Conservation (phyloP, 2,113 vertebrate genomes). For the Labeo rohita region DNA sequence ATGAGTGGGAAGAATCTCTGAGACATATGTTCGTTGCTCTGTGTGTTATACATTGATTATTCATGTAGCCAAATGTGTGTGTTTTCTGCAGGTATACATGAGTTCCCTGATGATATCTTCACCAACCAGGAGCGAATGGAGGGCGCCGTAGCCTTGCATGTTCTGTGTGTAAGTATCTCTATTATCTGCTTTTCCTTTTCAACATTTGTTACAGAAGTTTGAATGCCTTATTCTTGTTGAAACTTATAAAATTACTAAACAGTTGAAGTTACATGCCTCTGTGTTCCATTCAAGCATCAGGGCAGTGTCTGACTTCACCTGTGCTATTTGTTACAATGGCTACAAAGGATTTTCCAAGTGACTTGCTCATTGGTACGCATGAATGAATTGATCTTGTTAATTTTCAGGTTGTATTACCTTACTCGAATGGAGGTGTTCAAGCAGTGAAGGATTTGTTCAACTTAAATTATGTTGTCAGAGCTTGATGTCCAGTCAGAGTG, state of each 20-base stretch:
- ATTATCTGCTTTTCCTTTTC: slow-evolving; percentile 11
- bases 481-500: not conserved
- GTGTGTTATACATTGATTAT: not conserved
- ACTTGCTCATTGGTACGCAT: not conserved
- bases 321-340: not conserved
- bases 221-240: not conserved
- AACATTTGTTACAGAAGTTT: not conserved
- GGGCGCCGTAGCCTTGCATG: slow-evolving; percentile 89
- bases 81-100: slow-evolving; percentile 84
- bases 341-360: slow-evolving; percentile 1
- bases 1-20: not conserved
- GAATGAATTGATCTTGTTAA: not conserved
- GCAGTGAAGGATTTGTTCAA: not conserved
- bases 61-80: slow-evolving; percentile 10
- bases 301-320: not conserved
- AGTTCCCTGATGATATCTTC: slow-evolving; percentile 94
- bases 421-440: not conserved
- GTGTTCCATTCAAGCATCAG: not conserved
- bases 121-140: slow-evolving; percentile 85
- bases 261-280: not conserved
- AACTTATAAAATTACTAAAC: not conserved
- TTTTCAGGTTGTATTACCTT: not conserved
- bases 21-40: not conserved
- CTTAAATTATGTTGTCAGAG: not conserved
- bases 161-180: slow-evolving; percentile 88